Evolutionary conservation across 2,888 invertebrate species (phyloP), one percentile per base, ranked within the genome.

Genomic region (Kuschelorhynchus macadamiae): DNA sequence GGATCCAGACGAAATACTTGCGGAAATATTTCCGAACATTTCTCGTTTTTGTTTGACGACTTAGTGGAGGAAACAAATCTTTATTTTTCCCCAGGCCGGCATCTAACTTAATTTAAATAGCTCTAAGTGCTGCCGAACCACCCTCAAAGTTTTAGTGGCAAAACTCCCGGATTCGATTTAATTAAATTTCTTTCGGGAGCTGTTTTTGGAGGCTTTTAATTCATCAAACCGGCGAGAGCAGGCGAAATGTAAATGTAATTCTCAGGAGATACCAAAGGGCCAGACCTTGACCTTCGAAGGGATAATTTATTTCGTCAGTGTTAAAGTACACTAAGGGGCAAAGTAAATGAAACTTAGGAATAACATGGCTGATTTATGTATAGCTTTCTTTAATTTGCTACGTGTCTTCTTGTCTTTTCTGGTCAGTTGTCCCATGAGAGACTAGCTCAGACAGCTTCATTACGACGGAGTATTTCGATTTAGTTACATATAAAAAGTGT

Each of bases 221-320:
- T 49, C 39, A 59, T 59, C 47, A 59, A 47, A 33, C 21, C 25
- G 39, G 2, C 21, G 21, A 30, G n/a, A n/a, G n/a, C n/a, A n/a
- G 21, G 18, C 33, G 20, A 20, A 46, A 57, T 53, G 53, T 53
- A 53, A 53, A 53, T 53, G 36, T 47, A 59, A 33, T 39, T 59
- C 25, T 11, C 59, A 20, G 25, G 39, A 59, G 47, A 59, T 47
- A 21, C 12, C 25, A 32, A 39, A 44, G 20, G 21, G 16, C 16
- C n/a, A 16, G 18, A 9, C 57, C 57, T 57, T 47, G 47, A 33
- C 32, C 20, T 12, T 3, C 18, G 17, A 18, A 2, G 39, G 32
- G 17, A 25, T 49, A 59, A 47, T 59, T 59, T 57, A 32, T 57
- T 59, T 59, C 25, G 33, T 12, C 39, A 36, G 32, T 17, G 20